Conservation (phyloP, 2,797 vertebrate genomes). For the Aphelocoma californica region DNA sequence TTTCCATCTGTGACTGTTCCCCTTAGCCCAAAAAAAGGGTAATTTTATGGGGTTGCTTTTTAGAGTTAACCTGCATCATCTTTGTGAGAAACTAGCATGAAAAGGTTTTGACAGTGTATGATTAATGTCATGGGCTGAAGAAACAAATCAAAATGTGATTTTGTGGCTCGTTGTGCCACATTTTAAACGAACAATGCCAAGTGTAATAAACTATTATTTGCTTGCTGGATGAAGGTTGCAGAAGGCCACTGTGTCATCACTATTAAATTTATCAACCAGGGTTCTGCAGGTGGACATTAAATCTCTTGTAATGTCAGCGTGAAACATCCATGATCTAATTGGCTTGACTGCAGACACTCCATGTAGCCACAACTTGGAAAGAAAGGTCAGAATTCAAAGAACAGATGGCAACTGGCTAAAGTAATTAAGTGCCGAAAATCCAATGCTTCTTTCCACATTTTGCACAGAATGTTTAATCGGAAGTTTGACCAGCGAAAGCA, state of each 20-base stretch:
- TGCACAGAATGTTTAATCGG: conserved; percentile 44
- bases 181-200: not conserved
- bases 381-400: conserved; percentile 72
- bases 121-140: conserved; percentile 12
- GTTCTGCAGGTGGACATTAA: conserved; percentile 58
- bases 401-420: conserved; percentile 74
- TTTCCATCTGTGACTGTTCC: not conserved
- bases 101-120: not conserved
- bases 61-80: not conserved
- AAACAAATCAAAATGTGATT: conserved; percentile 42
- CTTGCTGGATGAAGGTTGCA: conserved; percentile 15
- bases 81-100: not conserved
- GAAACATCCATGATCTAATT: conserved; percentile 63
- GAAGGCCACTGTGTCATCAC: conserved; percentile 2
- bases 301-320: conserved; percentile 60
- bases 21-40: not conserved
- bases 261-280: conserved; percentile 46
- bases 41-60: not conserved
- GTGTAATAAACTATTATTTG: conserved; percentile 17
- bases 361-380: conserved; percentile 39
- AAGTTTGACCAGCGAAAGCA: conserved; percentile 47
- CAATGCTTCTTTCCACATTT: conserved; percentile 52
- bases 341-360: conserved; percentile 47
- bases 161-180: not conserved
- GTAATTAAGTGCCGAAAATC: conserved; percentile 71